Evolutionary conservation across 2,888 invertebrate species (phyloP).

Genomic region (Drosophila emarginata): DNA sequence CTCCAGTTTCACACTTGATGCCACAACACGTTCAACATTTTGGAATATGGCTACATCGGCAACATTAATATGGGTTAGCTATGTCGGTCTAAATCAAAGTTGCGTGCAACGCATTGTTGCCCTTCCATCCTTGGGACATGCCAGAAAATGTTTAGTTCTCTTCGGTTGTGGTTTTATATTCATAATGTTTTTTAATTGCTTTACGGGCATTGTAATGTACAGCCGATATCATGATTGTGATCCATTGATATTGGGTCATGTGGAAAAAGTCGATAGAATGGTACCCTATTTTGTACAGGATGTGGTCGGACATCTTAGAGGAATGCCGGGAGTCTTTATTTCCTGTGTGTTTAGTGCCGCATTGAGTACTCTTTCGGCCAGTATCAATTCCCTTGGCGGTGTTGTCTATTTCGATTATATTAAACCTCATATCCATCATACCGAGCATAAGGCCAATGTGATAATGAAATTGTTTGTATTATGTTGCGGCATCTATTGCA

Average conservation of each 20-base stretch:
- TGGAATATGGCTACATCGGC: constrained; percentile 86
- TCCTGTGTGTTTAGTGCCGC: constrained; percentile 86
- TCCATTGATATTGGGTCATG: constrained; percentile 84
- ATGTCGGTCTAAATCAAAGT: constrained; percentile 88
- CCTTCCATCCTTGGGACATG: constrained; percentile 84
- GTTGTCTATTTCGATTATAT: constrained; percentile 85
- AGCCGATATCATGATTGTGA: constrained; percentile 85
- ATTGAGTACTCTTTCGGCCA: constrained; percentile 85
- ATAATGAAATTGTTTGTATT: constrained; percentile 83
- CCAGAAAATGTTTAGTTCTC: constrained; percentile 84
- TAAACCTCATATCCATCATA: constrained; percentile 80
- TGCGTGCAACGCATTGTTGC: constrained; percentile 88
- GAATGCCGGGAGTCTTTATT: constrained; percentile 85
- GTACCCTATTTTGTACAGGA: constrained; percentile 85
- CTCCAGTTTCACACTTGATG: constrained; percentile 85
- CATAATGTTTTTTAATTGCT: constrained; percentile 85
- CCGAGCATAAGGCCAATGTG: constrained; percentile 83
- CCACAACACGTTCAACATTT: constrained; percentile 86
- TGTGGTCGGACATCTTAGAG: constrained; percentile 83
- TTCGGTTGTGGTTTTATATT: constrained; percentile 84
- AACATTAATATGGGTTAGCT: constrained; percentile 85
- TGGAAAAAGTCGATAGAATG: constrained; percentile 83
- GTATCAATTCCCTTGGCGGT: constrained; percentile 84
- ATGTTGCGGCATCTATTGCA: constrained; percentile 84
- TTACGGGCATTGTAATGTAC: constrained; percentile 85